These are phyloP conservation scores for Phymorhynchus buccinoides DNA, from an alignment of 1,140 invertebrate genomes.

Conservation along the genomic window DNA sequence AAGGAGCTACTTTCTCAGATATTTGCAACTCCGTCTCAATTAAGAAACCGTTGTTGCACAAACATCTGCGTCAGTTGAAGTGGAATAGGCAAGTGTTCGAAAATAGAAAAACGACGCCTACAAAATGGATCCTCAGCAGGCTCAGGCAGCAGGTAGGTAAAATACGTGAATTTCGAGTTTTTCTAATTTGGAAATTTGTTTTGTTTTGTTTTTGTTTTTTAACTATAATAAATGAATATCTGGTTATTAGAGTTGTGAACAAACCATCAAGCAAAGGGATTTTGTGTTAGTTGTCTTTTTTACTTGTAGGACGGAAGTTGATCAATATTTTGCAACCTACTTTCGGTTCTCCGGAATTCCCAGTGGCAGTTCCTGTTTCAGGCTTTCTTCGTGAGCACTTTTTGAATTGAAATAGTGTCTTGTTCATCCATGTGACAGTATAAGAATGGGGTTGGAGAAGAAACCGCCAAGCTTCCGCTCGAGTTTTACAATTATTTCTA, in stretches of 20 bases:
- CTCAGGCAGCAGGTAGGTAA: neutral
- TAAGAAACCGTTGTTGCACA: neutral
- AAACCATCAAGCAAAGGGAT: neutral
- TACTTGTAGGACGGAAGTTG: neutral
- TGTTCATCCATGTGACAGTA: neutral
- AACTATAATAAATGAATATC: too few species aligned
- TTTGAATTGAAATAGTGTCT: neutral
- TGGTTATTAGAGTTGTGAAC: neutral
- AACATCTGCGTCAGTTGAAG: conserved; percentile 1
- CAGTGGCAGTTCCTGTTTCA: conserved; percentile 14
- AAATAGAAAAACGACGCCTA: neutral
- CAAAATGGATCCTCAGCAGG: conserved; percentile 12
- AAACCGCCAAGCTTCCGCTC: too few species aligned
- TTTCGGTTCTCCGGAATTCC: conserved; percentile 19
- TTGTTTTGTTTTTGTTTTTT: neutral
- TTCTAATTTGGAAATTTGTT: neutral
- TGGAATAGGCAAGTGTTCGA: neutral
- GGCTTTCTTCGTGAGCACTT: too few species aligned
- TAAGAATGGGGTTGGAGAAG: too few species aligned
- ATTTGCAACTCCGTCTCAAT: neutral
- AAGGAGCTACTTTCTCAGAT: neutral
- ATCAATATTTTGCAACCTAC: neutral
- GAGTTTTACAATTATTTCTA: too few species aligned
- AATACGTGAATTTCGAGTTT: neutral
- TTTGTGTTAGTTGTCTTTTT: neutral